Base-by-base conservation (phyloP, 1,140 invertebrate genomes). In the Temnothorax nylanderi region DNA sequence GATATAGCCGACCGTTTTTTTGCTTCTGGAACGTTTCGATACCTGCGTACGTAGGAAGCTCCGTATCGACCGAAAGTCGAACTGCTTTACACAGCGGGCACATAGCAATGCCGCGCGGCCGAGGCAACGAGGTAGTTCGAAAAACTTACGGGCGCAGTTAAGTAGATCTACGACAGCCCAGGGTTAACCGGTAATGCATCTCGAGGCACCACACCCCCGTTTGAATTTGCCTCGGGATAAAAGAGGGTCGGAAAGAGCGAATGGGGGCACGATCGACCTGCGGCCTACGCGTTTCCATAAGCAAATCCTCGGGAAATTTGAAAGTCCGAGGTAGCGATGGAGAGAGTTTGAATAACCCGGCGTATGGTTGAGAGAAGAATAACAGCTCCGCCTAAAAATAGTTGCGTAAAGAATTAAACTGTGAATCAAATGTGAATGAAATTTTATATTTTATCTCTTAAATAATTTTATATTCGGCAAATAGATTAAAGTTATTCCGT, bases 71-170 rank as follows among this genome's bases (percentile, higher is more conserved):
- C 65, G 74, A 37, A 85, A 86, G 84, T 87, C 87, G 49, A 76
- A 82, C 86, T 85, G 72, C 86, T 92, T 92, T 92, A 89, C 90
- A 91, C 90, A 85, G 76, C 87, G 65, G 87, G 82, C 81, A 49
- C 65, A 72, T 82, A 49, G 91, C 87, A 87, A 47, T 74, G 87
- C 88, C 76, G 76, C 56, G 60, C 56, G 60, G 54, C 56, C 64
- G 51, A 69, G 54, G 72, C 69, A 87, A 84, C 69, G 81, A 47
- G 86, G 80, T 62, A 85, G 54, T 88, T 77, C 21, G 88, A 89
- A 91, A 89, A 91, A 92, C 90, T 92, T 92, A 92, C 88, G 92
- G 88, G 75, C 88, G 69, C 86, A 91, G 89, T 92, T 92, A 90
- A 92, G 88, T 82, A 89, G 89, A 92, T 91, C 88, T 91, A 92